phyloP scores from a whole-genome alignment of 30 jellyfish, hydroid and myxozoan species.

The Aurelia sp. region DNA sequence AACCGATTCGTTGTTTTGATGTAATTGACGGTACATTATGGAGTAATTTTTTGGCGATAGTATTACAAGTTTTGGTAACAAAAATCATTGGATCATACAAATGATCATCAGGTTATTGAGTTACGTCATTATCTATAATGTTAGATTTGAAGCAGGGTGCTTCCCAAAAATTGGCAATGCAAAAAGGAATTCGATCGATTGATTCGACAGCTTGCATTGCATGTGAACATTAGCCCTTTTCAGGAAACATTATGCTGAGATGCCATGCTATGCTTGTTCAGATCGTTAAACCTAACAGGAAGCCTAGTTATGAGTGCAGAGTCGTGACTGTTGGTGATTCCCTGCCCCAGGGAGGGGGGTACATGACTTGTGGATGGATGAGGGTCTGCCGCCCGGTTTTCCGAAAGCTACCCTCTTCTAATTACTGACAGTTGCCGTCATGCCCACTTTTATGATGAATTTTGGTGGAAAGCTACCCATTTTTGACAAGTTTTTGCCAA shows the following conservation, averaged over 20 bases:
- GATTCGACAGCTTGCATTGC: constrained; percentile 3
- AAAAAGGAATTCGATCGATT: constrained; percentile 8
- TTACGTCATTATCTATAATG: background rate
- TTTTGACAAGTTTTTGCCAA: too few relatives aligned
- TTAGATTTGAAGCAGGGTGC: constrained; percentile 22
- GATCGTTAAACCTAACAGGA: background rate
- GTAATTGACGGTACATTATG: too few relatives aligned
- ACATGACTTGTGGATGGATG: too few relatives aligned
- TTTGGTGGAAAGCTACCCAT: too few relatives aligned
- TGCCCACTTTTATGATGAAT: too few relatives aligned
- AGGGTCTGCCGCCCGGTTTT: too few relatives aligned
- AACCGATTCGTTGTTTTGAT: too few relatives aligned
- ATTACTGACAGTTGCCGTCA: too few relatives aligned
- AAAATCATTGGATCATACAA: constrained; percentile 19
- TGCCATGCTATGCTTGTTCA: constrained; percentile 4
- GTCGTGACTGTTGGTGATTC: background rate
- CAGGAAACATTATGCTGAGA: background rate
- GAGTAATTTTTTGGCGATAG: too few relatives aligned
- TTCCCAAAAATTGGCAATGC: constrained; percentile 7
- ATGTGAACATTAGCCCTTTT: background rate
- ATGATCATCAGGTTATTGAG: constrained; percentile 37
- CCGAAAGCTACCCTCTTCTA: too few relatives aligned
- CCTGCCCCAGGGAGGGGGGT: too few relatives aligned
- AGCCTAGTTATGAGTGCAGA: constrained; percentile 4
- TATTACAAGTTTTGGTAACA: background rate